These are phyloP conservation scores for Neopelma chrysocephalum DNA, from an alignment of 2,797 vertebrate species.

Conservation along the genomic window DNA sequence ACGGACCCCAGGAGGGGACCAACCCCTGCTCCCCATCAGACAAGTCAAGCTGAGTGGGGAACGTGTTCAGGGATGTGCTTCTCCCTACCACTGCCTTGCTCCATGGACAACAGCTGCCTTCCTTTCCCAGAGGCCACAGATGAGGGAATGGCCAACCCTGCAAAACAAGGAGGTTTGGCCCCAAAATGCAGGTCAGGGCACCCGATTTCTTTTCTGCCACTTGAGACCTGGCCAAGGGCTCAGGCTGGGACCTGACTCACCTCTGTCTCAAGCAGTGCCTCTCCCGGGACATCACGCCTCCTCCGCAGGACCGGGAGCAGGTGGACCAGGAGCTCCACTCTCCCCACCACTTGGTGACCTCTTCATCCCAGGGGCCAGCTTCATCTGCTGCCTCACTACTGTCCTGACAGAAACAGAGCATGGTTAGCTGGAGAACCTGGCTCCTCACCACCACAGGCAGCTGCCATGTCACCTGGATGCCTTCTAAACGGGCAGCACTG, in stretches of 20 bases:
- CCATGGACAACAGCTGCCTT: neutral
- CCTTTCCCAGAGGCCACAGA: neutral
- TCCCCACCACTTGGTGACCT: slow-evolving; percentile 91
- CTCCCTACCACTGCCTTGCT: neutral
- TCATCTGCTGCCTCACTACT: slow-evolving; percentile 85
- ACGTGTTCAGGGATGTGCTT: accelerated
- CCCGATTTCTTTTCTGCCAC: neutral
- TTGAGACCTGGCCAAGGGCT: neutral
- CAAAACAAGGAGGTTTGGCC: neutral
- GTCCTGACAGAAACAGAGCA: slow-evolving; percentile 82
- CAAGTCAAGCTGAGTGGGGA: neutral
- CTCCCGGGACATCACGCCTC: slow-evolving; percentile 88
- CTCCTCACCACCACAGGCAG: neutral
- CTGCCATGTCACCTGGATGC: neutral
- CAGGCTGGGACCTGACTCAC: slow-evolving; percentile 59
- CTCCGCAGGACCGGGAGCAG: slow-evolving; percentile 88
- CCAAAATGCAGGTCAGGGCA: neutral
- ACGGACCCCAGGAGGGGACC: neutral
- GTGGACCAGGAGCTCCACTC: slow-evolving; percentile 94
- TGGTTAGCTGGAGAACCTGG: slow-evolving; percentile 53
- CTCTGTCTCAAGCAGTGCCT: slow-evolving; percentile 89
- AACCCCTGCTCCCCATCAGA: neutral
- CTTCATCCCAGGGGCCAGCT: slow-evolving; percentile 78
- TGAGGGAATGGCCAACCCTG: accelerated
- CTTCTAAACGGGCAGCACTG: neutral